Conservation (phyloP, 2,113 vertebrate genomes). For the Rhinopomastus cyanomelas region DNA sequence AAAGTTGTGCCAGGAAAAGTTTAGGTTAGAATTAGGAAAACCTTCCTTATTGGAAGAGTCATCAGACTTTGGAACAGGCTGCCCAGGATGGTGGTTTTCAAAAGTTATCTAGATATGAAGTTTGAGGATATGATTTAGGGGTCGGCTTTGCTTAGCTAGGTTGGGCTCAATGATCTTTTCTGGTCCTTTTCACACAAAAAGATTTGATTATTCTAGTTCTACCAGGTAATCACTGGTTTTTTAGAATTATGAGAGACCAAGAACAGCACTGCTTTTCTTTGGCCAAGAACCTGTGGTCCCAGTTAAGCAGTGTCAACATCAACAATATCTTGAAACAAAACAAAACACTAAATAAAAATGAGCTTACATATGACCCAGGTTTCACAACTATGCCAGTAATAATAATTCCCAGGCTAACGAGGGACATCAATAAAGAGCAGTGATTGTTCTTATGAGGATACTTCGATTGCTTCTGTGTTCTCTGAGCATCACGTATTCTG, state of each 20-base stretch:
- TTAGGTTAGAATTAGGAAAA: too few species aligned
- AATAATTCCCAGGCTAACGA: neutral
- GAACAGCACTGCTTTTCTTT: neutral
- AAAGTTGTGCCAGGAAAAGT: too few species aligned
- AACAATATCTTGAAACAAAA: neutral
- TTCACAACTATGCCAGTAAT: neutral
- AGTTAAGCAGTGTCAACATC: neutral
- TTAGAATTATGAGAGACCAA: neutral
- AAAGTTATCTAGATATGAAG: too few species aligned
- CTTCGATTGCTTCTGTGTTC: neutral
- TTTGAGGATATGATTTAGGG: too few species aligned
- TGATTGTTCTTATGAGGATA: neutral
- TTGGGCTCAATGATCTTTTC: too few species aligned
- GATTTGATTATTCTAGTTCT: too few species aligned
- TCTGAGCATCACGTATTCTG: neutral
- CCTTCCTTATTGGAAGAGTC: too few species aligned
- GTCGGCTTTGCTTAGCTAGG: too few species aligned
- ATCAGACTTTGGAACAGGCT: too few species aligned
- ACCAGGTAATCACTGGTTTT: rapidly evolving
- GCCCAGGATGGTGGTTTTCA: too few species aligned
- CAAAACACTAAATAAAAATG: neutral
- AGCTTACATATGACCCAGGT: neutral
- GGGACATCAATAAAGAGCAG: neutral
- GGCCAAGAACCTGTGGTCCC: neutral
- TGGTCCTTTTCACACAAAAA: too few species aligned